Percentiles rank a stretch among this genome's conserved stretches.
phyloP scores from a whole-genome alignment of 1,140 invertebrate genomes.

The Calycopis cecrops region DNA sequence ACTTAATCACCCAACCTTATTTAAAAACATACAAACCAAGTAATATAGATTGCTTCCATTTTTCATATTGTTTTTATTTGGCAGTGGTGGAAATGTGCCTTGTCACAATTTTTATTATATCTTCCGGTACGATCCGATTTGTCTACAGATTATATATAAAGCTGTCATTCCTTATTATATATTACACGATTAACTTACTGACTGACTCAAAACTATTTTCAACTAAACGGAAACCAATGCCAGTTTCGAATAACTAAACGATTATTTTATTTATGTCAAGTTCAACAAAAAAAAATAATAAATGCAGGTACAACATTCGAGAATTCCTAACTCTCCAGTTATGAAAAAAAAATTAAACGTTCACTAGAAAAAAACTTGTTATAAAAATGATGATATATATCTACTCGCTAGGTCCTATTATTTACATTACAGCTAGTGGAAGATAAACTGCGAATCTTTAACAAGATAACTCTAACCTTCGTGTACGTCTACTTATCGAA shows the following conservation, averaged over 20 bases:
- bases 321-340: constrained; percentile 72
- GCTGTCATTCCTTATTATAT: constrained; percentile 62
- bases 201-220: constrained; percentile 57
- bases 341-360: constrained; percentile 65
- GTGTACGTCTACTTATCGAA: constrained; percentile 60
- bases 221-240: constrained; percentile 49
- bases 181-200: constrained; percentile 54
- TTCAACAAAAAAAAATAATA: constrained; percentile 72
- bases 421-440: constrained; percentile 68
- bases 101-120: constrained; percentile 57
- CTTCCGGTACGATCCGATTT: constrained; percentile 43
- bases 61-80: constrained; percentile 54
- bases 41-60: constrained; percentile 19
- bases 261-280: constrained; percentile 69
- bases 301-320: constrained; percentile 77
- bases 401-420: constrained; percentile 60
- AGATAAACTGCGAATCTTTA: constrained; percentile 74
- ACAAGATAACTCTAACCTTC: constrained; percentile 63
- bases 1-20: constrained; percentile 64
- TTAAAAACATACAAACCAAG: constrained; percentile 64
- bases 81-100: constrained; percentile 76
- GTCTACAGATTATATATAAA: constrained; percentile 66
- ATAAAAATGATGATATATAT: constrained; percentile 56
- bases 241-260: constrained; percentile 57
- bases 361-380: constrained; percentile 67